phyloP scores from a whole-genome alignment of 2,797 vertebrate species.

The Leptoclinus maculatus region DNA sequence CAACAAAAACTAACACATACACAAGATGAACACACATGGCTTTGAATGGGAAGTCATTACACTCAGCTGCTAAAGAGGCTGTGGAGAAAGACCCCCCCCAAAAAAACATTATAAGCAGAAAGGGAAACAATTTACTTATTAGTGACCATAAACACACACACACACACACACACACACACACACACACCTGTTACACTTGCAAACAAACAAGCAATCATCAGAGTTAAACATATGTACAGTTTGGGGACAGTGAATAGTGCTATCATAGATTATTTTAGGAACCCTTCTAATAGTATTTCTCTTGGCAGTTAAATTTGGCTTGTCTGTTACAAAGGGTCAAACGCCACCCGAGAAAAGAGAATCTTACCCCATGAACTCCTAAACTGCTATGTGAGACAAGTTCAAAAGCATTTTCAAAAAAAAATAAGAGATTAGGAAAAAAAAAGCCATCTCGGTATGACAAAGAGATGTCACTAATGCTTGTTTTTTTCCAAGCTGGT shows the following conservation, averaged over 20 bases:
- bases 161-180: neutral
- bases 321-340: neutral
- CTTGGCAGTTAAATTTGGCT: neutral
- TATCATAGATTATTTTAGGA: neutral
- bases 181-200: neutral
- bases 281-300: neutral
- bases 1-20: neutral
- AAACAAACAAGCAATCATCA: slow-evolving; percentile 9
- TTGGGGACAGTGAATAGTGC: neutral
- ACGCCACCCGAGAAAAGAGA: neutral
- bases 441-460: neutral
- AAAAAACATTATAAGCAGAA: slow-evolving; percentile 39
- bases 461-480: neutral
- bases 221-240: neutral
- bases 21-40: neutral
- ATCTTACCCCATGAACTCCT: neutral
- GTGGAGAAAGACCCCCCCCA: slow-evolving; percentile 5
- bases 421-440: neutral
- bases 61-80: slow-evolving; percentile 4
- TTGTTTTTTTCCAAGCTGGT: neutral
- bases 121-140: slow-evolving; percentile 25
- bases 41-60: neutral
- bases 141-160: neutral
- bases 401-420: neutral
- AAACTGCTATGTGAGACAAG: neutral